Base-by-base conservation (phyloP, 2,888 invertebrate genomes). In the Polyommatus icarus region DNA sequence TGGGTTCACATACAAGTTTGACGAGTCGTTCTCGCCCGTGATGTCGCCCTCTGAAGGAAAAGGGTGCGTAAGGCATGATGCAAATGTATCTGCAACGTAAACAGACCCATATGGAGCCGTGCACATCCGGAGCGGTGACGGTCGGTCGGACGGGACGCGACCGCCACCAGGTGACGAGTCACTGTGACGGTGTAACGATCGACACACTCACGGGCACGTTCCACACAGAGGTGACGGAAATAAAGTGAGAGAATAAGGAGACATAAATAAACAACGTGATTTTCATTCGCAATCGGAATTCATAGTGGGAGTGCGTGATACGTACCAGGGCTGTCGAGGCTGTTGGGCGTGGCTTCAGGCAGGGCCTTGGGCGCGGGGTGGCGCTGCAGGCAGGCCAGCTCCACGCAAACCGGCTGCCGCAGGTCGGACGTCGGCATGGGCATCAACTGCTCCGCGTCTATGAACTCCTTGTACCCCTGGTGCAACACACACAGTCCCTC, bases 31-130 rank as follows among this genome's bases (percentile, higher is more conserved):
- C 88, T 95, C 95, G 89, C 95, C 95, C 84, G 96, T 96, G 87
- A 96, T 95, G 94, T 96, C 96, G 89, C 96, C 96, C 95, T 97
- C 97, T 86, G 98, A 98, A 92, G 97, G 96, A 94, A 97, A 98
- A 87, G 98, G 98, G 95, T 98, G 98, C 87, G 99, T 98, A 95
- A 98, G 97, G 95, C 99, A 99, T 94, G 98, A 98, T 91, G 98
- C 98, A 94, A 98, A 99, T 83, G 99, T 99, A 93, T 99, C 99
- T 87, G 98, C 97, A 94, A 98, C 97, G 94, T 91, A 93, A 93
- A 94, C 91, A 90, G 87, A 92, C 91, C 89, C 87, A 92, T 87
- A 90, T 93, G 90, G 92, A 93, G 89, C 88, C 87, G 87, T 87
- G 87, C 87, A 87, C 85, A 83, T 86, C 86, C 84, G 81, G 81